phyloP scores from a whole-genome alignment of 1,140 invertebrate species.

The Oppia nitens region DNA sequence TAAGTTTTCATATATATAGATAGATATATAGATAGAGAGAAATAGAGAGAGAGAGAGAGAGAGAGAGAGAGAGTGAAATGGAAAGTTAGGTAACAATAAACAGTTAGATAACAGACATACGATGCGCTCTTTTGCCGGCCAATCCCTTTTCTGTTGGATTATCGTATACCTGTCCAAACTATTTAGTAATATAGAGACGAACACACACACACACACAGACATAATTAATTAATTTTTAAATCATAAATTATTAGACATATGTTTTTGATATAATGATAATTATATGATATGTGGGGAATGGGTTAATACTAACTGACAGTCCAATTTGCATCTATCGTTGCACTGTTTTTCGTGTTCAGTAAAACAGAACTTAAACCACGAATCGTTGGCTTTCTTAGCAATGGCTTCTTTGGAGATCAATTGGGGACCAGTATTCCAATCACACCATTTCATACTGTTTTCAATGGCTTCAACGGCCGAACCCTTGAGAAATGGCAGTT shows the following conservation, averaged over 20 bases:
- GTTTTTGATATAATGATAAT: no score
- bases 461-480: neutral
- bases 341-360: neutral
- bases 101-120: no score
- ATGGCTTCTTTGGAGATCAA: neutral
- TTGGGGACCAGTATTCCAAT: neutral
- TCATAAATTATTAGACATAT: no score
- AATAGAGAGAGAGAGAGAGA: no score
- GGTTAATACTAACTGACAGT: constrained; percentile 10
- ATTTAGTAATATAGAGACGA: neutral
- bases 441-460: constrained; percentile 8
- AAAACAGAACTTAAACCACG: constrained; percentile 11
- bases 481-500: constrained; percentile 11
- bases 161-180: constrained; percentile 4
- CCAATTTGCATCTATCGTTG: constrained; percentile 6
- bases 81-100: no score
- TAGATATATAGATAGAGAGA: no score
- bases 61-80: no score
- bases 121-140: constrained; percentile 11
- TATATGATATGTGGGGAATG: no score
- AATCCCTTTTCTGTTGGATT: neutral
- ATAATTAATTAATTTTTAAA: neutral
- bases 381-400: neutral
- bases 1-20: no score
- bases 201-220: neutral